Conservation (phyloP, 2,888 invertebrate species). For the Nemotelus pantherinus region DNA sequence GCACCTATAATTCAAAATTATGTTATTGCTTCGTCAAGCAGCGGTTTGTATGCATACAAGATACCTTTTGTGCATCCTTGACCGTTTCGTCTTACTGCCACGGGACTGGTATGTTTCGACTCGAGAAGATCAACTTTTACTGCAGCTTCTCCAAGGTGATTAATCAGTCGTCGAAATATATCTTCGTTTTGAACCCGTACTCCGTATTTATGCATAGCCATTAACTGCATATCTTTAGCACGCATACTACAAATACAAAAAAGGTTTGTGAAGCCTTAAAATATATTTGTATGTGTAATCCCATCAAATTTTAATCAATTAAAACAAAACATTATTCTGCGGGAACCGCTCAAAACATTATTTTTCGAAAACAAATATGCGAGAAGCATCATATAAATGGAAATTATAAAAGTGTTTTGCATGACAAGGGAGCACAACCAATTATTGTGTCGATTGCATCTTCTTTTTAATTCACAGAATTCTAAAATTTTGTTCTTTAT, state of each 20-base stretch:
- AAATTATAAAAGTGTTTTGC: too few relatives aligned
- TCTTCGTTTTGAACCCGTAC: constrained; percentile 66
- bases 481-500: too few relatives aligned
- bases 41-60: neutral
- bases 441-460: too few relatives aligned
- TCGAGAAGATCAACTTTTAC: constrained; percentile 75
- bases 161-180: constrained; percentile 68
- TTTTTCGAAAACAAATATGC: too few relatives aligned
- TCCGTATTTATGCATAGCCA: constrained; percentile 76
- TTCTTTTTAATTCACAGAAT: too few relatives aligned
- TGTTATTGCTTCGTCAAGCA: constrained; percentile 40
- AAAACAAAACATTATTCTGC: too few relatives aligned
- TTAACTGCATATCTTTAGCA: constrained; percentile 71
- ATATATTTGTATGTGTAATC: too few relatives aligned
- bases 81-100: constrained; percentile 65
- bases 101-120: constrained; percentile 70
- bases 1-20: constrained; percentile 69
- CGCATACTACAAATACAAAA: constrained; percentile 65
- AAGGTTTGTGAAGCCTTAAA: too few relatives aligned
- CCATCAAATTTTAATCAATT: too few relatives aligned
- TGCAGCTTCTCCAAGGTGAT: constrained; percentile 73
- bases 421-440: too few relatives aligned
- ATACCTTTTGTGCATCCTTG: constrained; percentile 60
- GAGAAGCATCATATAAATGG: too few relatives aligned
- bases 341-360: too few relatives aligned